A percentile compares a stretch with the other conserved stretches of the same genome.
These are phyloP conservation scores for Calypte anna DNA, from an alignment of 2,113 vertebrate genomes.

Conservation along the genomic window DNA sequence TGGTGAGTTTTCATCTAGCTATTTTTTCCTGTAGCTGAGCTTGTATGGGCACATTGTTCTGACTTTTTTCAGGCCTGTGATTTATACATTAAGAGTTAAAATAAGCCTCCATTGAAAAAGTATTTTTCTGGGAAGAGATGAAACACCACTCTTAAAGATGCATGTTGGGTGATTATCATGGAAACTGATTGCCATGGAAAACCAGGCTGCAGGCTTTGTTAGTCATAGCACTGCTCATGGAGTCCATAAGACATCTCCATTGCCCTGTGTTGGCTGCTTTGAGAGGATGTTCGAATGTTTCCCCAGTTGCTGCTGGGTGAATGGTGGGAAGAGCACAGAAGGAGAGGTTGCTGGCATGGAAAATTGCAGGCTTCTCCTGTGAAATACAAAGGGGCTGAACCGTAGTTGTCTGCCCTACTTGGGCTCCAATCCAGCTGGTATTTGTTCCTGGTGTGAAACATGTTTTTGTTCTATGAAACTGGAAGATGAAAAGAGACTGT, in stretches of 20 bases:
- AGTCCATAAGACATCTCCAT: neutral
- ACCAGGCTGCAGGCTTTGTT: neutral
- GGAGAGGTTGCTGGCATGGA: neutral
- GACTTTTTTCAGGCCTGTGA: neutral
- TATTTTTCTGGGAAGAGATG: neutral
- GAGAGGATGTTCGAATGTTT: neutral
- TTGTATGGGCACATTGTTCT: neutral
- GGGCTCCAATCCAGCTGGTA: neutral
- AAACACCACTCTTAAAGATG: neutral
- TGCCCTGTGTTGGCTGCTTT: neutral
- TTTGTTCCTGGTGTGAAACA: neutral
- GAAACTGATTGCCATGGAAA: neutral
- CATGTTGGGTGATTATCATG: neutral
- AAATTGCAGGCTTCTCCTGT: neutral
- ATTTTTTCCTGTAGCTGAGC: neutral
- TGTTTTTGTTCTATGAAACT: neutral
- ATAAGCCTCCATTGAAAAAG: neutral
- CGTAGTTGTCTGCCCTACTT: neutral
- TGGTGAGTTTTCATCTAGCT: neutral
- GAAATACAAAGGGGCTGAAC: neutral
- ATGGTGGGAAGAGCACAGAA: neutral
- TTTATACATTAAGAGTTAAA: neutral
- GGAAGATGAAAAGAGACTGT: neutral
- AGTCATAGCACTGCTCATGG: neutral
- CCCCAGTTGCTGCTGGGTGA: neutral